These are phyloP conservation scores for Dascillus cervinus DNA, from an alignment of 2,888 invertebrate species.

Conservation along the genomic window DNA sequence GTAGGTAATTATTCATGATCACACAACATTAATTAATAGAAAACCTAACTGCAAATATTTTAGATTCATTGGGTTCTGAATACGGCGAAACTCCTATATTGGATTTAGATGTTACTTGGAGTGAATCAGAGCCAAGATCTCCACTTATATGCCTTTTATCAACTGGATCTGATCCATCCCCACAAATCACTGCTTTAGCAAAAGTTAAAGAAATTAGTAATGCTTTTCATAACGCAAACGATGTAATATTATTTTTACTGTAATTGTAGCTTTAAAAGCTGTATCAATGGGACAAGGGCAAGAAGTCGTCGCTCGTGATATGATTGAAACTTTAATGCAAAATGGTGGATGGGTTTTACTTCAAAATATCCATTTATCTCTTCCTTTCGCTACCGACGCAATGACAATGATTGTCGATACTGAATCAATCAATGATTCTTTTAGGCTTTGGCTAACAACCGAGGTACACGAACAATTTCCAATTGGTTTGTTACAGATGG, in stretches of 20 bases:
- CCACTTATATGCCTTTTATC: conserved; percentile 90
- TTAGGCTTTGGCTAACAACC: conserved; percentile 90
- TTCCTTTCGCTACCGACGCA: conserved; percentile 88
- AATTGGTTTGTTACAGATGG: conserved; percentile 80
- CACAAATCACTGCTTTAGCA: conserved; percentile 80
- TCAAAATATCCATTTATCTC: conserved; percentile 93
- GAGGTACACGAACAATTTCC: conserved; percentile 92
- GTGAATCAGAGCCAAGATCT: conserved; percentile 79
- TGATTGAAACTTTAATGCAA: conserved; percentile 38
- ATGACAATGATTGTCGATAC: conserved; percentile 84
- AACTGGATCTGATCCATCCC: conserved; percentile 95
- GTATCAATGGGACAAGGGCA: conserved; percentile 99
- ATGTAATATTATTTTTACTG: too few relatives aligned
- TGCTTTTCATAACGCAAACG: conserved; percentile 25
- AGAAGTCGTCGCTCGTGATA: conserved; percentile 50
- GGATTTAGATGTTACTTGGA: conserved; percentile 84
- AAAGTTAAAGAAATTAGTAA: conserved; percentile 79
- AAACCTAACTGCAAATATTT: conserved; percentile 15
- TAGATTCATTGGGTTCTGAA: conserved; percentile 76
- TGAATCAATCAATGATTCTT: conserved; percentile 72
- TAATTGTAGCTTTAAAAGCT: conserved; percentile 61
- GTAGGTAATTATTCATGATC: conserved; percentile 49
- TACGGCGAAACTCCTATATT: conserved; percentile 89
- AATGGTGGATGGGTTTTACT: conserved; percentile 88
- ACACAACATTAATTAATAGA: neutral